Conservation (phyloP, 2,113 vertebrate genomes). For the Guaruba guarouba region DNA sequence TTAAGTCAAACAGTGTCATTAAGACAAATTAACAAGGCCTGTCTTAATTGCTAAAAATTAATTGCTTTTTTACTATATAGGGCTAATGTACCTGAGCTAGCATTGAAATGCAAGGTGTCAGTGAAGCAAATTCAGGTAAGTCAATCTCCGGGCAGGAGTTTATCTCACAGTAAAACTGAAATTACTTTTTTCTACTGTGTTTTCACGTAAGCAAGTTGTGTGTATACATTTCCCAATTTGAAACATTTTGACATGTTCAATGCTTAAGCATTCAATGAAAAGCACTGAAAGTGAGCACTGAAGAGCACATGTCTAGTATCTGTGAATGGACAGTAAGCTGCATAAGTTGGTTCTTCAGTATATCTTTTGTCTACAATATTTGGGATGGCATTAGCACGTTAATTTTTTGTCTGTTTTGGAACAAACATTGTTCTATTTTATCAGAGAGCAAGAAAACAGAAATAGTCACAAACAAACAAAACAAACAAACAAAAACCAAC, state of each 20-base stretch:
- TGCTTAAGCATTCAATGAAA: not conserved
- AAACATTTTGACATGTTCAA: not conserved
- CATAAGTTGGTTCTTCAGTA: not conserved
- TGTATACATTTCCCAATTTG: not conserved
- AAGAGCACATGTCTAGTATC: not conserved
- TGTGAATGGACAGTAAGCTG: not conserved
- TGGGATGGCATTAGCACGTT: not conserved
- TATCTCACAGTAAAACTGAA: not conserved
- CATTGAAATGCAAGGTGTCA: not conserved
- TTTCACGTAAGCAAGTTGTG: not conserved
- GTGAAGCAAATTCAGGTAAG: not conserved
- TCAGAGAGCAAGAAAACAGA: not conserved
- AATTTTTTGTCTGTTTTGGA: not conserved
- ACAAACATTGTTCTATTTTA: not conserved
- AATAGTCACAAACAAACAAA: not conserved
- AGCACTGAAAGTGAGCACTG: not conserved
- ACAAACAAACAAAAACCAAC: not conserved
- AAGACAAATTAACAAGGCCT: not conserved
- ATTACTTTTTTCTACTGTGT: not conserved
- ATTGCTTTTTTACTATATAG: not conserved
- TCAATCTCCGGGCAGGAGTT: not conserved
- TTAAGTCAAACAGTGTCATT: not conserved
- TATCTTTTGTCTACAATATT: not conserved
- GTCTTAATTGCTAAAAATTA: not conserved
- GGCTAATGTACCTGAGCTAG: not conserved